Evolutionary conservation across 2,888 invertebrate species (phyloP).

Genomic region (Biston betularia): DNA sequence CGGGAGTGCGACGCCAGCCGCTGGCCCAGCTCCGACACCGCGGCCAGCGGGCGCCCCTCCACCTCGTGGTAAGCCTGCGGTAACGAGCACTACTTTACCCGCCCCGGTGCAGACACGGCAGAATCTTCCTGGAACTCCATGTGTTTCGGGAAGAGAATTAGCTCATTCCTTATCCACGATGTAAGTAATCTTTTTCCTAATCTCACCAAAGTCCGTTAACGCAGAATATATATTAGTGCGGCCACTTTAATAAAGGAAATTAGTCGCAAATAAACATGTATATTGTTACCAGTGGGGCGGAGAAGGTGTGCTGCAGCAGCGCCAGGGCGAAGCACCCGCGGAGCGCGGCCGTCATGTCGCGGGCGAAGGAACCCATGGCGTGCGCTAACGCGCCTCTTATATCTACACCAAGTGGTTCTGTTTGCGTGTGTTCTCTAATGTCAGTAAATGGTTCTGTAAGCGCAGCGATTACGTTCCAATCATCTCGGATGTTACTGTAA

Average conservation of each 20-base stretch:
- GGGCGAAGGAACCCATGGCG: not conserved
- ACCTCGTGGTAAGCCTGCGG: constrained; percentile 43
- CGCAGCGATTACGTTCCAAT: not conserved
- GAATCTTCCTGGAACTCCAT: too few relatives aligned
- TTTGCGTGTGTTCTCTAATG: constrained; percentile 14
- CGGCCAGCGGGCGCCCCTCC: constrained; percentile 47
- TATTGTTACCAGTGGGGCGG: constrained; percentile 47
- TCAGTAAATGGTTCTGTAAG: constrained; percentile 9
- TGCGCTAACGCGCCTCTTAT: constrained; percentile 1
- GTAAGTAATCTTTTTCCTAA: too few relatives aligned
- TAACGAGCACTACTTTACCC: not conserved
- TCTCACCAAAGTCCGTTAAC: too few relatives aligned
- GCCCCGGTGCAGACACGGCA: too few relatives aligned
- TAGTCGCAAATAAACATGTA: not conserved
- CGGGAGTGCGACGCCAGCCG: constrained; percentile 53
- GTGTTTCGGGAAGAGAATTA: too few relatives aligned
- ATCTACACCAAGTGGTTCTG: constrained; percentile 3
- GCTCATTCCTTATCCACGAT: too few relatives aligned
- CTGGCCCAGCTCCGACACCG: constrained; percentile 56
- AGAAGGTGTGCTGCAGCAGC: constrained; percentile 35
- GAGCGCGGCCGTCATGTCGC: constrained; percentile 23
- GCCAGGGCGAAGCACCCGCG: constrained; percentile 38
- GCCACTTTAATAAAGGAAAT: not conserved
- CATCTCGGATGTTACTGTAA: not conserved
- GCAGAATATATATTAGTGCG: not conserved